Evolutionary conservation across 1,140 invertebrate genomes (phyloP).

Genomic region (Philopotamus ludificatus): DNA sequence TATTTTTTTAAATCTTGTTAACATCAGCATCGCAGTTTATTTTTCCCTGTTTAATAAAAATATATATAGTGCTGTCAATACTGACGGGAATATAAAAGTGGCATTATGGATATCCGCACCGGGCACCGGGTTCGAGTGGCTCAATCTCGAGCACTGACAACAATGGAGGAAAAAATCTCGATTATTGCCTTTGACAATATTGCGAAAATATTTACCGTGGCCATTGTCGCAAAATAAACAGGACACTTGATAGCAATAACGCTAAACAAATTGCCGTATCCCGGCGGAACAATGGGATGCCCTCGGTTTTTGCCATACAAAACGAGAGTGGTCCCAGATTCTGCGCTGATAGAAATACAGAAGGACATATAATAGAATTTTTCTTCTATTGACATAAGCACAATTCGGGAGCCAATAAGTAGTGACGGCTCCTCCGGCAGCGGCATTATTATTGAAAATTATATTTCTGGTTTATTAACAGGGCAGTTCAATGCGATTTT

Average conservation of each 20-base stretch:
- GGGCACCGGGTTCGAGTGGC: too few relatives aligned
- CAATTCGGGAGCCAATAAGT: slow-evolving; percentile 7
- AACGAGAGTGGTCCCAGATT: neutral
- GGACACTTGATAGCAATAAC: slow-evolving; percentile 40
- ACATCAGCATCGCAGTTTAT: too few relatives aligned
- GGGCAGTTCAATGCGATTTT: too few relatives aligned
- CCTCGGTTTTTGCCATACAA: slow-evolving; percentile 1
- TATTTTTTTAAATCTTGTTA: too few relatives aligned
- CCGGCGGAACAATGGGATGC: slow-evolving; percentile 21
- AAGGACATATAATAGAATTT: slow-evolving; percentile 36
- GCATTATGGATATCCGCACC: neutral
- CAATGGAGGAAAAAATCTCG: slow-evolving; percentile 15
- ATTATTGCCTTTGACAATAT: slow-evolving; percentile 42
- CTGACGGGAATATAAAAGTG: neutral
- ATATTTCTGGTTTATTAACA: too few relatives aligned
- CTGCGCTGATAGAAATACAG: neutral
- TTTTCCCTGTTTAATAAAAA: too few relatives aligned
- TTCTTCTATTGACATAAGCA: slow-evolving; percentile 26
- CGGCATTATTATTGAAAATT: slow-evolving; percentile 24
- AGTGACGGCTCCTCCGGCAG: slow-evolving; percentile 15
- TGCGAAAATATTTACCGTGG: slow-evolving; percentile 41
- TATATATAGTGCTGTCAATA: neutral
- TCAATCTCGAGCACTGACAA: neutral
- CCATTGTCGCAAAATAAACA: slow-evolving; percentile 34
- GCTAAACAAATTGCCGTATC: slow-evolving; percentile 39